These are phyloP conservation scores for Caenorhabditis uteleia DNA, from an alignment of 2,888 invertebrate genomes.

Conservation along the genomic window DNA sequence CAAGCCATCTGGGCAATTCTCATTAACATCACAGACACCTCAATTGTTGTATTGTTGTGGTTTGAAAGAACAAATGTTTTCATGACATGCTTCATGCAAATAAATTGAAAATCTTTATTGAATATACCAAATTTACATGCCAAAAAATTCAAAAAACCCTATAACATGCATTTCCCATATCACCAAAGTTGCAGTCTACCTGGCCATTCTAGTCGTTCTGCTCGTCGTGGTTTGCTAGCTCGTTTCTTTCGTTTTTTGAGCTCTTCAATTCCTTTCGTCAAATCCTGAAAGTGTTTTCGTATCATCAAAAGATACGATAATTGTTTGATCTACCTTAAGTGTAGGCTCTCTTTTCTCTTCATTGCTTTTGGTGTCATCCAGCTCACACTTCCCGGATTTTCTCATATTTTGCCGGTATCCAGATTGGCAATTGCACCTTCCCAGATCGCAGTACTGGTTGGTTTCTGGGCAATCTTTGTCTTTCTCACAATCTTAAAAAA, in stretches of 20 bases:
- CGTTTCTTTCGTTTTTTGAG: slow-evolving; percentile 14
- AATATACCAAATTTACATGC: background rate
- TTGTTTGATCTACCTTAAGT: background rate
- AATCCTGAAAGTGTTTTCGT: slow-evolving; percentile 10
- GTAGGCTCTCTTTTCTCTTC: slow-evolving; percentile 3
- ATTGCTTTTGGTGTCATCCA: too few species aligned
- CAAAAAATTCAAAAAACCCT: background rate
- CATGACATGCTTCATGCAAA: background rate
- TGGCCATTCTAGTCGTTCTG: slow-evolving; percentile 65
- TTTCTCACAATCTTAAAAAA: slow-evolving; percentile 54
- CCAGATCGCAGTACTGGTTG: slow-evolving; percentile 63
- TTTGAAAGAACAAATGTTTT: background rate
- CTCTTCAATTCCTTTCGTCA: background rate
- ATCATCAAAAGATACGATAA: background rate
- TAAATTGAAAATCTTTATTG: background rate
- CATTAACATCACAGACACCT: slow-evolving; percentile 44
- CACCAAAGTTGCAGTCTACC: slow-evolving; percentile 41
- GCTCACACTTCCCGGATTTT: slow-evolving; percentile 41
- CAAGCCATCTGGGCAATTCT: slow-evolving; percentile 39
- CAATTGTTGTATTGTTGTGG: slow-evolving; percentile 4
- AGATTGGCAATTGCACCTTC: slow-evolving; percentile 60
- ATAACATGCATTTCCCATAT: slow-evolving; percentile 5
- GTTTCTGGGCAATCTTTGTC: slow-evolving; percentile 56
- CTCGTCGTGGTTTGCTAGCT: slow-evolving; percentile 46
- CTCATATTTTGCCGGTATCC: slow-evolving; percentile 56